A percentile compares a stretch with the other conserved stretches of the same genome.
Evolutionary conservation across 1,140 invertebrate genomes (phyloP).

Genomic region (Cydia strobilella): DNA sequence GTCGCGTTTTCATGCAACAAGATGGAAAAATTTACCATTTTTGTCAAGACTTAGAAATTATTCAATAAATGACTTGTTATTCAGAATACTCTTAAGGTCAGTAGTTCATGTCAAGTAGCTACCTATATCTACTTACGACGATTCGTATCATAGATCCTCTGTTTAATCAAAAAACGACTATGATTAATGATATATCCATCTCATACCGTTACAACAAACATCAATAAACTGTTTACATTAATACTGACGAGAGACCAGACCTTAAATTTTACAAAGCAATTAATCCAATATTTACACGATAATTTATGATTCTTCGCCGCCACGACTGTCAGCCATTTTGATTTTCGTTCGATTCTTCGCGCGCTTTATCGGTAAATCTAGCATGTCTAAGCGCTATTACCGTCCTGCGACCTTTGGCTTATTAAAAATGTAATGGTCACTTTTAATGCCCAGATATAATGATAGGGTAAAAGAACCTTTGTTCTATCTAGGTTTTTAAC

Average conservation of each 20-base stretch:
- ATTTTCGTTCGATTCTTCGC: constrained; percentile 36
- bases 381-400: constrained; percentile 21
- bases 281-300: constrained; percentile 4
- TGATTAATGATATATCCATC: constrained; percentile 4
- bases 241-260: neutral
- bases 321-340: constrained; percentile 42
- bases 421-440: constrained; percentile 28
- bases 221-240: constrained; percentile 2
- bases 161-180: neutral
- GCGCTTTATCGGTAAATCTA: constrained; percentile 8
- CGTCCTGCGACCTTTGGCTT: constrained; percentile 12
- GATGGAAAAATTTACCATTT: too few relatives aligned
- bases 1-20: too few relatives aligned
- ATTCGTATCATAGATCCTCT: neutral
- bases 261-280: neutral
- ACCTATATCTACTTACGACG: neutral
- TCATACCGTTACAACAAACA: constrained; percentile 2
- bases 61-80: too few relatives aligned
- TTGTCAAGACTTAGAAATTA: too few relatives aligned
- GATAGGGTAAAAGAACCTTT: neutral
- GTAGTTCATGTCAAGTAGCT: neutral
- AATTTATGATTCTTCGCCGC: constrained; percentile 37
- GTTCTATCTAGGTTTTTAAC: neutral
- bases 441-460: constrained; percentile 3
- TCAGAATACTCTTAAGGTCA: too few relatives aligned